Base-by-base conservation (phyloP, 2,113 vertebrate species). In the Azemiops feae region DNA sequence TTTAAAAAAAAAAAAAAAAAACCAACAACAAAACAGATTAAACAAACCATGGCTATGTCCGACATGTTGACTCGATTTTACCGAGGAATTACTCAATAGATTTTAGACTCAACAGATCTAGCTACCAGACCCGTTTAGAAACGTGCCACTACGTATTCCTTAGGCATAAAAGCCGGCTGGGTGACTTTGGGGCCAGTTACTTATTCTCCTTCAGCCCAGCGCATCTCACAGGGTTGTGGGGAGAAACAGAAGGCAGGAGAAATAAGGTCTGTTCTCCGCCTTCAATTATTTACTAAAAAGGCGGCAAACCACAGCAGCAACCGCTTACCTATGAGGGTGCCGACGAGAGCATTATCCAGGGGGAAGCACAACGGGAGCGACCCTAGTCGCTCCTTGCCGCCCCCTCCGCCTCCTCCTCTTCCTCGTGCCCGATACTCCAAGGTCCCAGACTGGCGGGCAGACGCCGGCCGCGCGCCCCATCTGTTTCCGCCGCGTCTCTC, bases 261-360 rank as follows among this genome's bases (percentile, higher is more conserved):
- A 39, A 43, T 43, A 50, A 43, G 34, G 5, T 22, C 2, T 22
- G 18, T 39, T 43, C 7, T 7, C 34, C 34, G 34, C 74, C 74
- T 81, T 43, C 5, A 18, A 5, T 81, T 81, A 39, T 8, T 18
- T 43, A 43, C 22, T 81, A 20, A 39, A 81, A 81, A 74, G 69
- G 69, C 69, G 69, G 16, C 16, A 74, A 39, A 50, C 8, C 25
- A 12, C 20, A 85, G 12, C n/a, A 45, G 43, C 81, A 25, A 47
- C 23, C 11, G 14, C 22, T 25, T 95, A 99, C 99, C 99, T 89
- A 99, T 99, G 27, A 99, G 94, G 1, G 95, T 94, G 14, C 98
- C 98, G 0, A 99, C 92, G 6, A 96, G 91, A 0, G 96, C 74
- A 4, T 58, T 98, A 7, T 98, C 97, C n/a, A 99, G 89, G 0